Base-by-base conservation (phyloP, 2,797 vertebrate genomes). In the Cichlasoma orientale region DNA sequence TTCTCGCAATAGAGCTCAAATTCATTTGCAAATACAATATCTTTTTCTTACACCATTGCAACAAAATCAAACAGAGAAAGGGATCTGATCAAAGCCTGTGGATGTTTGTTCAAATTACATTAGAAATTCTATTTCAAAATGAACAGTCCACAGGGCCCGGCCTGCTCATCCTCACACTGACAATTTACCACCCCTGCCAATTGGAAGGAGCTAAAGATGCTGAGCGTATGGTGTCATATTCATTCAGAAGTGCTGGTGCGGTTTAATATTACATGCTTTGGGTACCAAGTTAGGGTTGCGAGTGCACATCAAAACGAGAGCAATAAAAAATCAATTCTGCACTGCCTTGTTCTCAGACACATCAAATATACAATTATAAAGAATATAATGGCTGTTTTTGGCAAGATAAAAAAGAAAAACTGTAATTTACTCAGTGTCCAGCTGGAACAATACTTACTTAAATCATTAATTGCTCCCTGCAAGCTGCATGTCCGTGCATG, bases 191-290 rank as follows among this genome's bases (percentile, higher is more conserved):
- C 77, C 69, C 27, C 79, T 57, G 74, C 82, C 82, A 84, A 75
- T 84, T 83, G 83, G 80, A 86, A 68, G 72, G 56, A 77, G 57
- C 73, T 58, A 83, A 50, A 72, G 80, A 80, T 77, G 78, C 77
- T 73, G 72, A 75, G 75, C 27, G 31, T 66, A 69, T 58, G 71
- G 71, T 85, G 88, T 88, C 89, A 82, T 56, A 87, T 84, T 82
- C 89, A 85, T 80, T 86, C 80, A 88, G 69, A 31, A 41, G n/a
- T 58, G 72, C 85, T 75, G 54, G 23, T 74, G 79, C 50, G 23
- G 82, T 89, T 89, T 92, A 90, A 90, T 92, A 89, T 85, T 72
- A 78, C 79, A 88, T 84, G 84, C 69, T 88, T 63, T 85, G 82
- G 72, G 78, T 77, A 83, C 75, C 21, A 21, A 75, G 78, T 47